Evolutionary conservation across 2,113 vertebrate genomes (phyloP).

Genomic region (Hippocampus barbouri): DNA sequence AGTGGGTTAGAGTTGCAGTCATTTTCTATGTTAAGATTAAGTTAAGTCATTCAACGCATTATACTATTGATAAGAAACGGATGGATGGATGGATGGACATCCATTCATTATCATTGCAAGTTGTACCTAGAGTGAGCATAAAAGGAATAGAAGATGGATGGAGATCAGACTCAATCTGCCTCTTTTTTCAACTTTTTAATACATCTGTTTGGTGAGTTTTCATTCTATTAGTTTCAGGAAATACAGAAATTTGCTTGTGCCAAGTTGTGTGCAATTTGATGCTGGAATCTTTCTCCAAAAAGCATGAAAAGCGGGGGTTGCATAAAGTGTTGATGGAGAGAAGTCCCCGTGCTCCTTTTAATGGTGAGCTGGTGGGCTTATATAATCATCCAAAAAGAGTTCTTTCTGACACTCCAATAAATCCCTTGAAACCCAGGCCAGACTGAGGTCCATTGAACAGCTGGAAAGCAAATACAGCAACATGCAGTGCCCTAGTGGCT

Average conservation of each 20-base stretch:
- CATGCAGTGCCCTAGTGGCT: conserved; percentile 38
- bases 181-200: conserved; percentile 19
- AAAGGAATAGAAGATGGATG: not conserved
- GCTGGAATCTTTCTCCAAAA: conserved; percentile 57
- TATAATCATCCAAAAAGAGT: conserved; percentile 47
- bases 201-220: conserved; percentile 15
- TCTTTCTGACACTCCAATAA: conserved; percentile 31
- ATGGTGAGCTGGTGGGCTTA: conserved; percentile 42
- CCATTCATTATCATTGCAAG: not conserved
- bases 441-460: conserved; percentile 41
- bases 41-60: no score
- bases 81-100: not conserved
- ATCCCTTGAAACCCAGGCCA: conserved; percentile 48
- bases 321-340: conserved; percentile 41
- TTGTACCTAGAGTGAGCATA: not conserved
- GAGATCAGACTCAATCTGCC: not conserved
- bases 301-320: conserved; percentile 44
- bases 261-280: conserved; percentile 45
- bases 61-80: no score
- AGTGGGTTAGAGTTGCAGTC: no score
- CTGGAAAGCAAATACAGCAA: conserved; percentile 41
- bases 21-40: no score
- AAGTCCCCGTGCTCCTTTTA: conserved; percentile 42
- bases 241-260: conserved; percentile 21
- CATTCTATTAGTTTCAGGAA: conserved; percentile 29